Percentiles rank a stretch among this genome's conserved stretches.
These are phyloP conservation scores for Misgurnus mizolepis DNA, from an alignment of 2,113 vertebrate genomes.

Conservation along the genomic window DNA sequence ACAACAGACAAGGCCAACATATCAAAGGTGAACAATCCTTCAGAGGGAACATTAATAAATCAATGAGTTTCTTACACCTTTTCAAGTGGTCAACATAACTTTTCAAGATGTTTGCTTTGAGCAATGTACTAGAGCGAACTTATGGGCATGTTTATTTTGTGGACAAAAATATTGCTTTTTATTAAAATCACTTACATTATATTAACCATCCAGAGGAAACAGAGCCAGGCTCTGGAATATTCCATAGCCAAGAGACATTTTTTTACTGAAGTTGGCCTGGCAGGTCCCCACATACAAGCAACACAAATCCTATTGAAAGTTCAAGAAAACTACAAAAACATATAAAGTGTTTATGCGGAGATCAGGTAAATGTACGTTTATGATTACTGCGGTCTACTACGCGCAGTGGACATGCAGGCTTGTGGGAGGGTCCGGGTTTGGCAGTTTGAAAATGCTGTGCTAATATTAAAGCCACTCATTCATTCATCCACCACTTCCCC, in stretches of 20 bases:
- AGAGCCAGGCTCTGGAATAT: background rate
- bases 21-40: conserved; percentile 22
- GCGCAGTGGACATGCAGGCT: background rate
- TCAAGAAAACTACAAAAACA: background rate
- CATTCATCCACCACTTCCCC: conserved; percentile 32
- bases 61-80: conserved; percentile 14
- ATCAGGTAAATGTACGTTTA: background rate
- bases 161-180: background rate
- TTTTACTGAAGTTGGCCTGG: too few species aligned
- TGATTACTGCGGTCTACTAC: background rate
- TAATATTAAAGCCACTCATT: conserved; percentile 7
- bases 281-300: background rate
- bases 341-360: background rate
- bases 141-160: background rate
- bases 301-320: background rate
- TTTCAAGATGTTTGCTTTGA: background rate
- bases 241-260: background rate
- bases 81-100: background rate
- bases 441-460: conserved; percentile 10
- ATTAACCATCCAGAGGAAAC: too few species aligned
- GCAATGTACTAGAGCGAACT: too few species aligned
- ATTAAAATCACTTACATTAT: too few species aligned
- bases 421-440: background rate
- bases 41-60: conserved; percentile 11
- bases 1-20: background rate